A percentile compares a stretch with the other conserved stretches of the same genome.
Conservation (phyloP, 2,113 vertebrate species). For the Rana temporaria region DNA sequence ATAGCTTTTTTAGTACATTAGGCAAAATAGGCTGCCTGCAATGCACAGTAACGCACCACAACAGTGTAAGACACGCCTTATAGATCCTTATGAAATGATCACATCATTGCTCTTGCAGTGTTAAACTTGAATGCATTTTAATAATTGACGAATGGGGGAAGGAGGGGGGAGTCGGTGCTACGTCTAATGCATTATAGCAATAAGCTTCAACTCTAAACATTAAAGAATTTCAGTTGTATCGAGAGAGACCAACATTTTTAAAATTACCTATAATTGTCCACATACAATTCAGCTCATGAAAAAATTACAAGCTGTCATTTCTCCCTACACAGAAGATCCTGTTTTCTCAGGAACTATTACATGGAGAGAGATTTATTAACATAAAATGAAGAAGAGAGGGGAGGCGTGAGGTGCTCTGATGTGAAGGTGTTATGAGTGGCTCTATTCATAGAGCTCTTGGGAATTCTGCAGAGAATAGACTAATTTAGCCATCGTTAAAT, state of each 20-base stretch:
- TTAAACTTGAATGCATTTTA: slow-evolving; percentile 5
- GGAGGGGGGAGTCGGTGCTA: too few relatives aligned
- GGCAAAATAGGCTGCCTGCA: too few relatives aligned
- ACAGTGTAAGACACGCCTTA: too few relatives aligned
- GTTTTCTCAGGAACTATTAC: slow-evolving; percentile 33
- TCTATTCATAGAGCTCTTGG: slow-evolving; percentile 6
- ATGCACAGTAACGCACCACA: too few relatives aligned
- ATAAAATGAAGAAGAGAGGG: slow-evolving; percentile 44
- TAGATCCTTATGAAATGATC: too few relatives aligned
- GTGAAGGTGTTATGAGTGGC: slow-evolving; percentile 37
- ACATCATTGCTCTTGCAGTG: neutral
- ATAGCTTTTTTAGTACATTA: too few relatives aligned
- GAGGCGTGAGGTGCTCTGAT: neutral
- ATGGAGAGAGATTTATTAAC: slow-evolving; percentile 54
- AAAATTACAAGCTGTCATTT: slow-evolving; percentile 54
- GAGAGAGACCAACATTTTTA: slow-evolving; percentile 38
- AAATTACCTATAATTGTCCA: slow-evolving; percentile 53
- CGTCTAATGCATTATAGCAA: neutral
- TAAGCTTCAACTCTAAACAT: slow-evolving; percentile 27
- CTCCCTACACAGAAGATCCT: slow-evolving; percentile 17
- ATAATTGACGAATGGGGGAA: neutral
- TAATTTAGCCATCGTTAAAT: slow-evolving; percentile 49
- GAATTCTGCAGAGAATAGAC: slow-evolving; percentile 37
- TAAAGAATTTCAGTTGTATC: slow-evolving; percentile 31
- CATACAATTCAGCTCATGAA: slow-evolving; percentile 52